Conservation (phyloP, 2,113 vertebrate species). For the Bufo bufo region DNA sequence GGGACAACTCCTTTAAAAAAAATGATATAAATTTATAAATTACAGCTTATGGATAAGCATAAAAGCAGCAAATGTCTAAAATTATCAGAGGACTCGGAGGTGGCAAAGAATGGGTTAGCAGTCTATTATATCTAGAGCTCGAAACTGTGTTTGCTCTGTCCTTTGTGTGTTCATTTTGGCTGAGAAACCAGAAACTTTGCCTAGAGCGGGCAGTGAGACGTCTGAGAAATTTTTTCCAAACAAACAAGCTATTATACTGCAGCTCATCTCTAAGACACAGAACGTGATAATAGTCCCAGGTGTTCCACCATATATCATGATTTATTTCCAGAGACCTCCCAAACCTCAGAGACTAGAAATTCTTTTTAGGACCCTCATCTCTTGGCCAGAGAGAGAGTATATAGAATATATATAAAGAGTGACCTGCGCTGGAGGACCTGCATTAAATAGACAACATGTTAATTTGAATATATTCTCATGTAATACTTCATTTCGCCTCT, state of each 20-base stretch:
- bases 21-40: too few species aligned
- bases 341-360: too few species aligned
- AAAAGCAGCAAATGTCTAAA: not conserved
- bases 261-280: not conserved
- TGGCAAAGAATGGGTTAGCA: not conserved
- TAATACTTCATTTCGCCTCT: too few species aligned
- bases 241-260: slow-evolving; percentile 6
- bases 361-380: too few species aligned
- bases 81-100: not conserved
- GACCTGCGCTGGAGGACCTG: too few species aligned
- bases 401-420: too few species aligned
- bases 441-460: too few species aligned
- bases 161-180: slow-evolving; percentile 20
- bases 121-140: not conserved
- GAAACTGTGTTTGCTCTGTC: not conserved
- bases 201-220: not conserved
- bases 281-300: not conserved
- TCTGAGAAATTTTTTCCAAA: not conserved
- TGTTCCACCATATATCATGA: not conserved
- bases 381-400: too few species aligned
- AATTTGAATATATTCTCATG: too few species aligned
- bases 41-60: not conserved
- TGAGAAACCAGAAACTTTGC: slow-evolving; percentile 9
- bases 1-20: too few species aligned
- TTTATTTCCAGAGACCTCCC: not conserved